A percentile compares a stretch with the other conserved stretches of the same genome.
Conservation (phyloP, 1,140 invertebrate species). For the Chlorops oryzae region DNA sequence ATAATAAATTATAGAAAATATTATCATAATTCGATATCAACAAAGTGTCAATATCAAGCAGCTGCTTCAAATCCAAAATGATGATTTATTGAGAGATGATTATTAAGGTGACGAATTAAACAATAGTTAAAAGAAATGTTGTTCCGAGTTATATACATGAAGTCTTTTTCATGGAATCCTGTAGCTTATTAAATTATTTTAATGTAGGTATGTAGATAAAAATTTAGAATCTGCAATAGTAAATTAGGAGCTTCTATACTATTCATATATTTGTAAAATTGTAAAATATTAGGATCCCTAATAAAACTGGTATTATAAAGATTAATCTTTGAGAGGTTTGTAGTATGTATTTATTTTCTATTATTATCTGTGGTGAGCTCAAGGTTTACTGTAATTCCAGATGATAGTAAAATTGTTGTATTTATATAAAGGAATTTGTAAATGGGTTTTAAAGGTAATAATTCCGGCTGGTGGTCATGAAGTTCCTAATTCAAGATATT, state of each 20-base stretch:
- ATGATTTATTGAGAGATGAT: too few relatives aligned
- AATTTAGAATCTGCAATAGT: constrained; percentile 58
- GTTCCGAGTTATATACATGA: constrained; percentile 63
- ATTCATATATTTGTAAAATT: constrained; percentile 49
- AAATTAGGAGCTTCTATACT: constrained; percentile 54
- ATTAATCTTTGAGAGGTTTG: constrained; percentile 47
- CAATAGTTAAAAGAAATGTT: constrained; percentile 54
- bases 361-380: constrained; percentile 52
- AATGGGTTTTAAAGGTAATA: constrained; percentile 56
- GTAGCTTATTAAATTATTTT: constrained; percentile 66
- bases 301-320: constrained; percentile 52
- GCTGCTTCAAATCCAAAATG: constrained; percentile 62
- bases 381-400: constrained; percentile 53
- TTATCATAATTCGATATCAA: constrained; percentile 66
- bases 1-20: constrained; percentile 59
- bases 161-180: constrained; percentile 67
- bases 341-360: constrained; percentile 47
- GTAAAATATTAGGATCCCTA: constrained; percentile 52
- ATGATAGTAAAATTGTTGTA: constrained; percentile 55
- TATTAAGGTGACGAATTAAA: too few relatives aligned
- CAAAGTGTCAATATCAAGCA: constrained; percentile 68
- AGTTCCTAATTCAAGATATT: constrained; percentile 55
- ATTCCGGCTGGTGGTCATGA: constrained; percentile 55
- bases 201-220: constrained; percentile 58
- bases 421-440: constrained; percentile 57